Base-by-base conservation (phyloP, 2,888 invertebrate genomes). In the Troides aeacus region DNA sequence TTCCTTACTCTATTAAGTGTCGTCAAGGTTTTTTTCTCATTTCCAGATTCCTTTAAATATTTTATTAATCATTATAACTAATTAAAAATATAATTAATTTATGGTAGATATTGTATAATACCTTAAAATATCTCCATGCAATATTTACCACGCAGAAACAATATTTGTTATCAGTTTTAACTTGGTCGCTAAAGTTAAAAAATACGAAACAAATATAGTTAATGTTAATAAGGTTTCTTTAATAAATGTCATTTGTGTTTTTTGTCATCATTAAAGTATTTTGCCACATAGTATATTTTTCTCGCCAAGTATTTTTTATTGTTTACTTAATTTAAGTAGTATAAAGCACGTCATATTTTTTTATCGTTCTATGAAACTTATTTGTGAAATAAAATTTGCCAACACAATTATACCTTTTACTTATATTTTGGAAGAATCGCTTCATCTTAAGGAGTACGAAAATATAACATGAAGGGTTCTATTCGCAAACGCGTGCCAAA, bases 391-490 rank as follows among this genome's bases (percentile, higher is more conserved):
- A 30, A 39, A 39, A 39, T 8, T 39, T 8, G 39, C 1, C 39
- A 39, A 39, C 39, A 39, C 10, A 39, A 1, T 39, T 10, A 39
- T 53, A 53, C 17, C 6, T 50, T 18, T 50, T 1, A 18, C 18
- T 53, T n/a, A 6, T 6, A 53, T 6, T 53, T 58, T 58, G 10
- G 18, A 60, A 30, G 58, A 64, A 65, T 18, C 46, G 8, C 70
- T 67, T 57, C 70, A 61, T 61, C 70, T 71, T 71, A 71, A 67
- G 53, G 23, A 67, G 58, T 66, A 67, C 58, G 61, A 75, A 72
- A 77, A 80, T 78, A 76, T 81, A 80, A 59, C 61, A 36, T 46
- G 70, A 66, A 72, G 66, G 71, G 70, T 73, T 72, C 76, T 79
- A 80, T 76, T 77, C 73, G 72, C 73, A 74, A 71, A 72, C 72